phyloP scores from a whole-genome alignment of 2,113 vertebrate species.

The Hoplias malabaricus region DNA sequence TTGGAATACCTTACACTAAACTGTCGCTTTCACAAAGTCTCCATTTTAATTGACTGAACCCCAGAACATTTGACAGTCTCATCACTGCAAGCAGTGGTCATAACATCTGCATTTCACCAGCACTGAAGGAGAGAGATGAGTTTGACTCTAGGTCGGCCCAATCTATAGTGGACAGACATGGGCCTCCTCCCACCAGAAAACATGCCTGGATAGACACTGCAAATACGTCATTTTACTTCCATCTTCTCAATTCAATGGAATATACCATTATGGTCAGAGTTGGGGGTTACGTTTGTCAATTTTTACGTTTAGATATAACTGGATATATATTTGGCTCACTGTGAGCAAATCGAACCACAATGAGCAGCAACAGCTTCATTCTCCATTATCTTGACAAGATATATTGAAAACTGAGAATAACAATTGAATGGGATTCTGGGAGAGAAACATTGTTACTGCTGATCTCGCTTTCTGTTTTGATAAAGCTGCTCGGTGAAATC shows the following conservation, averaged over 20 bases:
- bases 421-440: neutral
- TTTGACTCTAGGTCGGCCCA: constrained; percentile 37
- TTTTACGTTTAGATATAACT: constrained; percentile 11
- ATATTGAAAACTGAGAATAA: neutral
- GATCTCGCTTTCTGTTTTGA: neutral
- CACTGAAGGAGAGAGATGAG: constrained; percentile 7
- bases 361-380: neutral
- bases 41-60: constrained; percentile 21
- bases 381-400: neutral
- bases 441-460: neutral
- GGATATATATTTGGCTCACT: neutral
- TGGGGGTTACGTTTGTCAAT: neutral
- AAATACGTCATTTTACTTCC: constrained; percentile 11
- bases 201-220: neutral
- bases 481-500: neutral
- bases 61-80: neutral
- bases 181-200: neutral
- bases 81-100: neutral
- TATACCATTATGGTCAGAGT: neutral
- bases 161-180: constrained; percentile 20
- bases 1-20: constrained; percentile 3
- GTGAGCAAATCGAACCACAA: neutral
- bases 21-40: neutral
- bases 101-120: constrained; percentile 21
- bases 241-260: neutral